phyloP scores from a whole-genome alignment of 2,113 vertebrate genomes.

The Elachura formosa region DNA sequence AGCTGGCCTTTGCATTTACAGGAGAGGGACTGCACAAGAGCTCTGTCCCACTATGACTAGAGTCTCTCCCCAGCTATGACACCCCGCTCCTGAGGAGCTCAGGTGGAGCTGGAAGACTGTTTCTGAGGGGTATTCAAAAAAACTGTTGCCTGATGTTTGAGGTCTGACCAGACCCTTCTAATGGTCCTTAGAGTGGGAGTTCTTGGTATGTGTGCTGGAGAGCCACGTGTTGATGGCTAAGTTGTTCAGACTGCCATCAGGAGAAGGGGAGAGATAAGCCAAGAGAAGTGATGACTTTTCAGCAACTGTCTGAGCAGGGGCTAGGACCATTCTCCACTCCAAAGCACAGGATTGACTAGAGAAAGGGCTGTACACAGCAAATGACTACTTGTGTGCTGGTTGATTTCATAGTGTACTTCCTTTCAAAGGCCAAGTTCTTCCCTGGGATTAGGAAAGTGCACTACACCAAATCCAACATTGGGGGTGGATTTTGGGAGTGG shows the following conservation, averaged over 20 bases:
- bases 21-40: neutral
- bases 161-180: neutral
- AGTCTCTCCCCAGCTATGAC: neutral
- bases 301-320: neutral
- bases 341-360: neutral
- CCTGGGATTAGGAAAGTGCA: neutral
- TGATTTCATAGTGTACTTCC: neutral
- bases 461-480: neutral
- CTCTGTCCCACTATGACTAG: neutral
- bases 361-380: neutral
- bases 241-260: neutral
- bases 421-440: neutral
- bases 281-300: neutral
- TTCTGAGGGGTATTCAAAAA: neutral
- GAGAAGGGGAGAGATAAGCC: neutral
- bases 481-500: neutral
- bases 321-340: neutral
- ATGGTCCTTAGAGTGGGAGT: neutral
- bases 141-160: neutral
- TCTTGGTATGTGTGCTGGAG: neutral
- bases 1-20: neutral
- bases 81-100: neutral
- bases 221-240: neutral
- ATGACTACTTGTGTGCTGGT: neutral
- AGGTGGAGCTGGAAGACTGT: neutral